Evolutionary conservation across 1,140 invertebrate genomes (phyloP), one percentile per base, ranked within the genome.

Genomic region (Bombus pyrosoma): DNA sequence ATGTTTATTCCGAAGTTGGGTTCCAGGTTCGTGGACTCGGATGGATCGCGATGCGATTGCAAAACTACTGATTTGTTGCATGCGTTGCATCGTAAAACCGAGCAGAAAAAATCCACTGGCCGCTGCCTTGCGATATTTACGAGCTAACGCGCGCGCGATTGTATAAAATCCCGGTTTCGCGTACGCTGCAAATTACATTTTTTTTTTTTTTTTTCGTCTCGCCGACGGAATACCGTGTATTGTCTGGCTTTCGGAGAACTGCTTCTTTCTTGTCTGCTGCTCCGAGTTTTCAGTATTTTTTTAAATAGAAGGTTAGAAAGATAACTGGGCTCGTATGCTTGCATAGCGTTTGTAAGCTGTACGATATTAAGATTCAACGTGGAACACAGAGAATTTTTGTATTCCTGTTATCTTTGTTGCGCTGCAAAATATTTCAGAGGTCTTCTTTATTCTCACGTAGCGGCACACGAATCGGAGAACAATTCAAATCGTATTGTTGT

Each of bases 11-110:
- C 3, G 13, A n/a, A 10, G 8, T 18, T 12, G 37, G 3, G 25
- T 25, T 39, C 39, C 73, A 57, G 74, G 57, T 64, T 32, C 34
- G 22, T 9, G 37, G 64, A 53, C 41, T 37, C 13, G 25, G 43
- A 47, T 53, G 47, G 64, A 76, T 71, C 62, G 13, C 47, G 37
- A 37, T 4, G 28, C 64, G 57, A 80, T 85, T 59, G 76, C 77
- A 15, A 62, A 72, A 80, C 77, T 53, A 34, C 83, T 28, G 83
- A 85, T 85, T 85, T 39, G 83, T 80, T 85, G 76, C 77, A 85
- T 32, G 57, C 53, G 53, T 72, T 15, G 83, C 25, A 37, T 85
- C 83, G 83, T 85, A 85, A 85, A 85, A 72, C 57, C 53, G 39
- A 25, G 12, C 5, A 32, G 57, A 72, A 72, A 84, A 85, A 84